Conservation (phyloP, 2,888 invertebrate species). For the Agonum fuliginosum region DNA sequence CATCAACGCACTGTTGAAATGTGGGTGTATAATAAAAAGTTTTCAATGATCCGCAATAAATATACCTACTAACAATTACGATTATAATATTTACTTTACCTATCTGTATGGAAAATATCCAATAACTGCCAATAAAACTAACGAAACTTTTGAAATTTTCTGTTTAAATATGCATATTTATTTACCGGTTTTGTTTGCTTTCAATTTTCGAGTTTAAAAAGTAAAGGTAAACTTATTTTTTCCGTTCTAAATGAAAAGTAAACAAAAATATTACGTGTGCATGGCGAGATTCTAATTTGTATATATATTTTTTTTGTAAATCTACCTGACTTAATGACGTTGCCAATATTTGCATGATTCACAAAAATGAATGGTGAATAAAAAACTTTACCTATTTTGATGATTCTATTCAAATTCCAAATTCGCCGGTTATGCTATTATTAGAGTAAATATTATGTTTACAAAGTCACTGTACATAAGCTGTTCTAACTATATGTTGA, state of each 20-base stretch:
- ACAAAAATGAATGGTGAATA: too few species aligned
- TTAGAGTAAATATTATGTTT: too few species aligned
- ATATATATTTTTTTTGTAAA: neutral
- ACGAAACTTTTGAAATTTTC: neutral
- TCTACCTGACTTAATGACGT: neutral
- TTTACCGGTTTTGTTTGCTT: conserved; percentile 15
- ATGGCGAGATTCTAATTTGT: conserved; percentile 6
- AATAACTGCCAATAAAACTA: neutral
- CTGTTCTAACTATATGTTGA: too few species aligned
- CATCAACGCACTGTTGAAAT: neutral
- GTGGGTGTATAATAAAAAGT: neutral
- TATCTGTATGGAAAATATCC: neutral
- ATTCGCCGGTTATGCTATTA: too few species aligned
- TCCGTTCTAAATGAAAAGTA: conserved; percentile 28
- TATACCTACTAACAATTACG: neutral
- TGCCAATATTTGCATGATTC: too few species aligned
- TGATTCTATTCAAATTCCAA: too few species aligned
- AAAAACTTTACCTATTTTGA: too few species aligned
- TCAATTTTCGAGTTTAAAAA: conserved; percentile 31
- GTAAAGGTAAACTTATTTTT: conserved; percentile 23
- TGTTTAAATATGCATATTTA: conserved; percentile 30
- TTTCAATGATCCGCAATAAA: neutral
- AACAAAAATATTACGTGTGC: conserved; percentile 1
- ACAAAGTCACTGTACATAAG: too few species aligned
- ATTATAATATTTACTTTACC: neutral